Evolutionary conservation across 1,140 invertebrate species (phyloP).

Genomic region (Manduca sexta): DNA sequence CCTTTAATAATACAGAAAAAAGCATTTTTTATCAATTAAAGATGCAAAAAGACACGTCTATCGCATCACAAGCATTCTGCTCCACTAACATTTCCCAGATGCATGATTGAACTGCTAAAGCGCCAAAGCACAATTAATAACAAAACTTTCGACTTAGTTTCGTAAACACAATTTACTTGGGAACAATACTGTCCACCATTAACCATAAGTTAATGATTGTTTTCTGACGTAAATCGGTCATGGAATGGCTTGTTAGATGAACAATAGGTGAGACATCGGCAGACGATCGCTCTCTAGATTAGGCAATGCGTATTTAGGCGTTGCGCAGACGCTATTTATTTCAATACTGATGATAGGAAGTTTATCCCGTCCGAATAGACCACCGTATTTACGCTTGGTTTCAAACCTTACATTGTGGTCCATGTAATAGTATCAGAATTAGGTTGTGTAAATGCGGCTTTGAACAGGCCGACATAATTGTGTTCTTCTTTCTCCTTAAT

Average conservation of each 20-base stretch:
- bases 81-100: slow-evolving; percentile 27
- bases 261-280: slow-evolving; percentile 17
- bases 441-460: no score
- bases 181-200: slow-evolving; percentile 54
- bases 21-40: no score
- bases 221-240: slow-evolving; percentile 53
- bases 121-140: slow-evolving; percentile 61
- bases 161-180: slow-evolving; percentile 32
- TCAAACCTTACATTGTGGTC: no score
- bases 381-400: no score
- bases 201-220: slow-evolving; percentile 45
- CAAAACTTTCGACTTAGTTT: slow-evolving; percentile 45
- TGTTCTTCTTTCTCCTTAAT: no score
- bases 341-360: no score
- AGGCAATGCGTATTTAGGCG: background rate
- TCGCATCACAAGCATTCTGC: no score
- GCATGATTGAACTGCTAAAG: slow-evolving; percentile 36
- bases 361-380: no score
- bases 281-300: background rate
- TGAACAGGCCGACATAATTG: no score
- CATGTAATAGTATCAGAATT: no score
- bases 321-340: background rate
- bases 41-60: no score
- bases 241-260: slow-evolving; percentile 33
- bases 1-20: no score